phyloP scores from a whole-genome alignment of 2,113 vertebrate genomes.

The Donacobius atricapilla region DNA sequence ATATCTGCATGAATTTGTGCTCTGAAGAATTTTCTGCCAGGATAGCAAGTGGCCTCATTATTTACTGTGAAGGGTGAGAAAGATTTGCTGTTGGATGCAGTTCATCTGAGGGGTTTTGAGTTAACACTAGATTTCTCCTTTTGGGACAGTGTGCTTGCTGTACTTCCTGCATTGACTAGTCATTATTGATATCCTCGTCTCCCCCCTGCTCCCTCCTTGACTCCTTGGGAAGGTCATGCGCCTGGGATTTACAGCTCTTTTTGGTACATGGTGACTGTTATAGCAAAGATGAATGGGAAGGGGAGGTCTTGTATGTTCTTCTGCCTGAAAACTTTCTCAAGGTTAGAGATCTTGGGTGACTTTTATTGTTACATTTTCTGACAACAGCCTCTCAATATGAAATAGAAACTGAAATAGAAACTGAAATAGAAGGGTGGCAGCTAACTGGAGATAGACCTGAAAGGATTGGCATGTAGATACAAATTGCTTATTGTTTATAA shows the following conservation, averaged over 20 bases:
- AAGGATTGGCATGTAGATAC: not conserved
- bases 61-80: not conserved
- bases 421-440: not conserved
- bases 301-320: not conserved
- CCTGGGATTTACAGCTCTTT: not conserved
- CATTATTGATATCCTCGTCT: not conserved
- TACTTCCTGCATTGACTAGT: not conserved
- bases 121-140: not conserved
- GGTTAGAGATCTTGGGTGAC: not conserved
- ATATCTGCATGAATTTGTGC: not conserved
- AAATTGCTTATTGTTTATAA: slow-evolving; percentile 5
- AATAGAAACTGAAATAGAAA: slow-evolving; percentile 36
- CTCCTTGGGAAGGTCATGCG: slow-evolving; percentile 2
- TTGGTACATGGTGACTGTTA: not conserved
- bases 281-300: not conserved
- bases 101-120: not conserved
- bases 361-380: slow-evolving; percentile 37
- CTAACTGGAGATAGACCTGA: not conserved
- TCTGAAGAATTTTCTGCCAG: not conserved
- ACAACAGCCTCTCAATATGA: not conserved
- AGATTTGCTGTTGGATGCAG: not conserved
- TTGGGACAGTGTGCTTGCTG: not conserved
- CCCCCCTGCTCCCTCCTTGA: not conserved
- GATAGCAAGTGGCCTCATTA: not conserved
- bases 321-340: not conserved